A percentile compares a stretch with the other conserved stretches of the same genome.
phyloP scores from a whole-genome alignment of 2,797 vertebrate genomes.

The Thripadectes ignobilis region DNA sequence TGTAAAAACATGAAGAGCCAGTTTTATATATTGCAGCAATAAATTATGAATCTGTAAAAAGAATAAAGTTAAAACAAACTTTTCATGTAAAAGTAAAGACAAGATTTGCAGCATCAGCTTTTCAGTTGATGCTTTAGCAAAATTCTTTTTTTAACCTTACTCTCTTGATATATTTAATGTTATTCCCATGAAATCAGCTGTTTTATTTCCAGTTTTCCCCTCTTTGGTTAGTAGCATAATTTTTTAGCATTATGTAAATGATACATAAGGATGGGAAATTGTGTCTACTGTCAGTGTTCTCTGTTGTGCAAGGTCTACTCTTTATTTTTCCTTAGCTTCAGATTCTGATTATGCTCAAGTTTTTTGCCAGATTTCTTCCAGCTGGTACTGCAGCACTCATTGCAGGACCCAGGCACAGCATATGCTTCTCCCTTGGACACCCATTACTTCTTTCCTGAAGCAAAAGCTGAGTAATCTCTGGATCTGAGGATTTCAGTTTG shows the following conservation, averaged over 20 bases:
- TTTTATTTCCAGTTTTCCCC: neutral
- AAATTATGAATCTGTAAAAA: constrained; percentile 1
- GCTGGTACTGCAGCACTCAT: constrained; percentile 9
- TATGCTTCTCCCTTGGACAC: constrained; percentile 18
- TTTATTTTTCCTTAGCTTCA: neutral
- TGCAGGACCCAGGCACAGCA: neutral
- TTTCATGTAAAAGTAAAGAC: constrained; percentile 2
- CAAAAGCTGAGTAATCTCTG: neutral
- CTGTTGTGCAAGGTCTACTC: neutral
- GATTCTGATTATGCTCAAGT: neutral
- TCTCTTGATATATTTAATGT: neutral
- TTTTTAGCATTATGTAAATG: constrained; percentile 13
- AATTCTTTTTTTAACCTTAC: neutral
- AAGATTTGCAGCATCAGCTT: neutral
- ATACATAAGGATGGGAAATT: neutral
- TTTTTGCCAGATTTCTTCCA: constrained; percentile 11
- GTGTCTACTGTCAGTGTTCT: neutral
- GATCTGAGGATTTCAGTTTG: neutral
- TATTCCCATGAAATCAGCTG: neutral
- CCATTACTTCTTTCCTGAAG: neutral
- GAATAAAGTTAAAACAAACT: constrained; percentile 15
- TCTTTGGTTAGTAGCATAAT: neutral
- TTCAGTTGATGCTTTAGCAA: neutral
- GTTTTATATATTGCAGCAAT: constrained; percentile 13
- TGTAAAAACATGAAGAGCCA: neutral